Conservation (phyloP, 2,797 vertebrate genomes). For the Todus mexicanus region DNA sequence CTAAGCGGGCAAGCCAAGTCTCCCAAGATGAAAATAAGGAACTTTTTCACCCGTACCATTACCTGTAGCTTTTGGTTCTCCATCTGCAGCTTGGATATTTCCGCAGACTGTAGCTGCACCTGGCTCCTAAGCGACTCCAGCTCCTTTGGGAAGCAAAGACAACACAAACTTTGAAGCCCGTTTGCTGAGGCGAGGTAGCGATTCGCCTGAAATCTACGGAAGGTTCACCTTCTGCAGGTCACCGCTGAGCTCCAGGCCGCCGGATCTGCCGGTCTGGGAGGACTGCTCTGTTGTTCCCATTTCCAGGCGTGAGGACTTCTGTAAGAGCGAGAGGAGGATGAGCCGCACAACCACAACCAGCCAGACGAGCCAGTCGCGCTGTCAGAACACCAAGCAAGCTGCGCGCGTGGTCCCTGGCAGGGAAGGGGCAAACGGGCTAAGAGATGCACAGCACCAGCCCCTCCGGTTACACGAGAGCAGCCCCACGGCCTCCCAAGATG, state of each 20-base stretch:
- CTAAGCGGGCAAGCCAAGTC: neutral
- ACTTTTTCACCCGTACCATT: constrained; percentile 75
- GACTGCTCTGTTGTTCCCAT: constrained; percentile 62
- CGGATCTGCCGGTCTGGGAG: constrained; percentile 22
- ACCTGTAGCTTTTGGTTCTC: constrained; percentile 84
- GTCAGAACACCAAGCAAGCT: neutral
- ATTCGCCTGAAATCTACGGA: no score
- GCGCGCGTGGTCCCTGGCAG: neutral
- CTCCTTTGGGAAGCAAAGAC: constrained; percentile 76
- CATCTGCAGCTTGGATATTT: constrained; percentile 83
- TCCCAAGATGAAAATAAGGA: neutral
- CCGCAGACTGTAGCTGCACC: constrained; percentile 79
- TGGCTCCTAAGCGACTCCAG: constrained; percentile 82
- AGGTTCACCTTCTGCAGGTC: constrained; percentile 82
- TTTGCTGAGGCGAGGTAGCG: neutral
- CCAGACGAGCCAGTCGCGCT: no score
- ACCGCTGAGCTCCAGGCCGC: constrained; percentile 70
- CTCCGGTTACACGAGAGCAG: neutral
- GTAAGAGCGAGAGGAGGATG: neutral
- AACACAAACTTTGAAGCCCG: neutral
- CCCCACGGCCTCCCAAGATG: neutral
- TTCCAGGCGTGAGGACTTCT: constrained; percentile 77
- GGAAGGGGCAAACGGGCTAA: neutral
- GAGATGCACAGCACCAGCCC: neutral
- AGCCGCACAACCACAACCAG: no score